Percentiles rank a stretch among this genome's conserved stretches.
phyloP scores from a whole-genome alignment of 2,797 vertebrate genomes.

The Glyptemys insculpta region DNA sequence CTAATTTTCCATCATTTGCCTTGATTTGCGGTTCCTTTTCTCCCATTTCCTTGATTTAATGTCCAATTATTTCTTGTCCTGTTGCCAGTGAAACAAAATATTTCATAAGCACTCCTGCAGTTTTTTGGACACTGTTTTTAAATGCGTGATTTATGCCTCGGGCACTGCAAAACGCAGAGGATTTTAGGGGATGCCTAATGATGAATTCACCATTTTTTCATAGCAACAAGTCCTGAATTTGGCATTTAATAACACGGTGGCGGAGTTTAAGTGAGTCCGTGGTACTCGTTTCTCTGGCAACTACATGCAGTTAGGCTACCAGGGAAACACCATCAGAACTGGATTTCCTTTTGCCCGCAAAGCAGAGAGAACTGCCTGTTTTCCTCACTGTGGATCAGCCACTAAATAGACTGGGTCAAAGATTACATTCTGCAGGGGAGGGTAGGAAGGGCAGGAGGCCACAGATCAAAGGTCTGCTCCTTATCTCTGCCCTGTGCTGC shows the following conservation, averaged over 20 bases:
- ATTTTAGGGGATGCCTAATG: slow-evolving; percentile 67
- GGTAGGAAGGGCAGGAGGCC: neutral
- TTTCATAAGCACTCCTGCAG: slow-evolving; percentile 81
- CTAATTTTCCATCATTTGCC: slow-evolving; percentile 84
- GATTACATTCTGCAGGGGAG: accelerated
- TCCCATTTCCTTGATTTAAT: slow-evolving; percentile 86
- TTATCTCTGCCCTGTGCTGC: neutral
- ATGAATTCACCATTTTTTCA: slow-evolving; percentile 77
- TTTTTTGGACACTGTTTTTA: slow-evolving; percentile 76
- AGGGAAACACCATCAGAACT: neutral
- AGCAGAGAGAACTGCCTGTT: neutral
- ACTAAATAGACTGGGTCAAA: neutral
- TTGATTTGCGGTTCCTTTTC: slow-evolving; percentile 84
- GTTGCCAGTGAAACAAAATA: slow-evolving; percentile 85
- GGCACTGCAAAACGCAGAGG: slow-evolving; percentile 70
- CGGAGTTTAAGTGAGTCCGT: slow-evolving; percentile 29
- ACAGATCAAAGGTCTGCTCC: neutral
- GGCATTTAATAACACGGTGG: slow-evolving; percentile 27
- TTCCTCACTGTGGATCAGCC: neutral
- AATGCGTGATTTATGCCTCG: slow-evolving; percentile 76
- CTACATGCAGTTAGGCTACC: neutral
- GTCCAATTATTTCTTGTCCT: slow-evolving; percentile 87
- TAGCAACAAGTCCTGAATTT: slow-evolving; percentile 60
- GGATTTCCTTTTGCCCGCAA: neutral
- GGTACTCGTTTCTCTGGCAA: neutral